phyloP scores from a whole-genome alignment of 2,113 vertebrate genomes.

The Crotalus tigris region DNA sequence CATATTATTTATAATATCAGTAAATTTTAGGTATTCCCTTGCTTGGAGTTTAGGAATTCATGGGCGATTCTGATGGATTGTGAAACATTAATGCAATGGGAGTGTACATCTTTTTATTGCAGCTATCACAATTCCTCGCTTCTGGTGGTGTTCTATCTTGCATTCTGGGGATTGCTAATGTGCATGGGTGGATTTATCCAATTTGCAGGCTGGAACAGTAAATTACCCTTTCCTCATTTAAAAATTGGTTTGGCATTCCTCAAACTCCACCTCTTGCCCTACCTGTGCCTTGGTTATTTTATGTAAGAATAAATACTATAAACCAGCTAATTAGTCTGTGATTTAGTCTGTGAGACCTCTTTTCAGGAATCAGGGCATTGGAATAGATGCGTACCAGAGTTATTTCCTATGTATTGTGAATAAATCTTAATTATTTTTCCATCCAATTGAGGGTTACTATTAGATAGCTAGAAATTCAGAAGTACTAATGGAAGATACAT shows the following conservation, averaged over 20 bases:
- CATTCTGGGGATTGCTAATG: not conserved
- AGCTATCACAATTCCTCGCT: not conserved
- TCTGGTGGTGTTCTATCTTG: not conserved
- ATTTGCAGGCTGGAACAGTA: not conserved
- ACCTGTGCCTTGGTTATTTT: not conserved
- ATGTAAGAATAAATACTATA: not conserved
- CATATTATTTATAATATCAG: not conserved
- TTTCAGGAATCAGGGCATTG: not conserved
- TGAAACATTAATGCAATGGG: not conserved
- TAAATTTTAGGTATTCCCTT: not conserved
- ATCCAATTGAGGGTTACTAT: not conserved
- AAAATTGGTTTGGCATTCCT: not conserved
- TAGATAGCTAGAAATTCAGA: not conserved
- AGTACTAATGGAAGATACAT: not conserved
- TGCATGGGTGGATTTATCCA: not conserved
- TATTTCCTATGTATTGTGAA: not conserved
- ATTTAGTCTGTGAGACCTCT: not conserved
- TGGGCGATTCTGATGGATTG: not conserved
- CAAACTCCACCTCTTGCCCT: not conserved
- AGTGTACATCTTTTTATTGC: not conserved
- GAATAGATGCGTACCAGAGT: not conserved
- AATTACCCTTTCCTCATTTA: not conserved
- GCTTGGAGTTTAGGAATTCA: not conserved
- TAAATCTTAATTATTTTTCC: not conserved
- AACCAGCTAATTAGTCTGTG: not conserved